Evolutionary conservation across 2,888 invertebrate species (phyloP).

Genomic region (Leptinotarsa rubiginosa): DNA sequence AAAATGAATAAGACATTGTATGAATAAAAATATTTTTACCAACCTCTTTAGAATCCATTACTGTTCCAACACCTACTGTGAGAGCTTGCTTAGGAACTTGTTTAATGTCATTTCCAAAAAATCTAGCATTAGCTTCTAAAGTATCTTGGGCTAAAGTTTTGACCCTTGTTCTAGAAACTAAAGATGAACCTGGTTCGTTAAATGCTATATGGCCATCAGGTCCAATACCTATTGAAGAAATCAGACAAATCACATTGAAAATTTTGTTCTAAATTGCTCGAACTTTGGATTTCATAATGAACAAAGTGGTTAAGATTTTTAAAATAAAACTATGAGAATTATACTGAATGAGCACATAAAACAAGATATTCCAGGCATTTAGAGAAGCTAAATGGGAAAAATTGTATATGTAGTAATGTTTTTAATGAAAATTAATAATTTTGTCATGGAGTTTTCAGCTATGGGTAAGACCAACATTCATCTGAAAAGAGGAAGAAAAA

Average conservation of each 20-base stretch:
- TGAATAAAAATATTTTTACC: no score
- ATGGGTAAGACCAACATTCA: no score
- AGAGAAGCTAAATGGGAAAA: no score
- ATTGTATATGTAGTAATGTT: no score
- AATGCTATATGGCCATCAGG: conserved; percentile 99
- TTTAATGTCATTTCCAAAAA: conserved; percentile 93
- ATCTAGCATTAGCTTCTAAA: conserved; percentile 95
- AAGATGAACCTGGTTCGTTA: conserved; percentile 98
- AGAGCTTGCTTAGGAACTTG: conserved; percentile 96
- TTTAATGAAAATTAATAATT: no score
- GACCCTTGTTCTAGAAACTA: conserved; percentile 94
- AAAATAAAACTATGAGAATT: not conserved
- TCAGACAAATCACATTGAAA: conserved; percentile 29
- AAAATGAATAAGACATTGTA: no score
- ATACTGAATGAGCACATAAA: no score
- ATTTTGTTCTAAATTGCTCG: not conserved
- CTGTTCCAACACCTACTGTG: conserved; percentile 98
- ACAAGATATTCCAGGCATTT: no score
- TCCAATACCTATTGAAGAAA: conserved; percentile 81
- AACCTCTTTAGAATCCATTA: conserved; percentile 97
- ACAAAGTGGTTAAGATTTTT: not conserved
- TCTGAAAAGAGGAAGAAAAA: no score
- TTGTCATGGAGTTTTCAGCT: no score
- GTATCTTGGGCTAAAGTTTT: conserved; percentile 98
- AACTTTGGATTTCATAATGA: not conserved